Evolutionary conservation across 2,113 vertebrate species (phyloP), one percentile per base, ranked within the genome.

Genomic region (Mus pahari): DNA sequence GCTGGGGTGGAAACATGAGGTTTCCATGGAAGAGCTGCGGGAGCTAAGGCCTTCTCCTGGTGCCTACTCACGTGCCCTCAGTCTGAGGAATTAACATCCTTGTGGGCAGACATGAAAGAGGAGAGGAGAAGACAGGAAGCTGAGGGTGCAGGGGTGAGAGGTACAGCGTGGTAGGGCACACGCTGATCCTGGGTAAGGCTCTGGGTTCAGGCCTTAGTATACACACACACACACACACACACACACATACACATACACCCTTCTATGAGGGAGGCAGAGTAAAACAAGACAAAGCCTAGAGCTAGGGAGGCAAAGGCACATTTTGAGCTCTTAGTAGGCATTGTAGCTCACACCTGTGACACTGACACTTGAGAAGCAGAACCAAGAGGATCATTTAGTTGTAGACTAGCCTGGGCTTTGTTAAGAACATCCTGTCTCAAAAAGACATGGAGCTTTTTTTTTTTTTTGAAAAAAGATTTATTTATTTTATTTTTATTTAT

Each of bases 81-180:
- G 13, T 92, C 91, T 75, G 74, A 96, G 58, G 88, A 82, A 93
- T 39, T 88, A 92, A 3, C 64, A 26, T 88, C 95, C 91, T 90
- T 74, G 16, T 74, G 86, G 77, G 77, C 28, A 91, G 42, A 86
- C 39, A 22, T 73, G 88, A 91, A 92, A 89, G 62, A 92, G 48
- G n/a, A 81, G 93, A 95, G 28, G 75, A 87, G n/a, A 78, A 77
- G 42, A n/a, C 14, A 13, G 22, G 36, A n/a, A 73, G 39, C 42
- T 2, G 75, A 86, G 48, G 26, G 45, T 81, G 53, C 26, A 53
- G 45, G 31, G 68, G 7, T 3, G 62, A 42, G 16, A 74, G 26
- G 3, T 64, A 12, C 79, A 24, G 11, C 1, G 31, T 68, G 42
- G 17, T 7, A 74, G 55, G 50, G 3, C 8, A 19, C 74, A 9